These are phyloP conservation scores for zebrafish (Danio rerio) DNA, from an alignment of 2,113 vertebrate species.

Conservation along the genomic window DNA sequence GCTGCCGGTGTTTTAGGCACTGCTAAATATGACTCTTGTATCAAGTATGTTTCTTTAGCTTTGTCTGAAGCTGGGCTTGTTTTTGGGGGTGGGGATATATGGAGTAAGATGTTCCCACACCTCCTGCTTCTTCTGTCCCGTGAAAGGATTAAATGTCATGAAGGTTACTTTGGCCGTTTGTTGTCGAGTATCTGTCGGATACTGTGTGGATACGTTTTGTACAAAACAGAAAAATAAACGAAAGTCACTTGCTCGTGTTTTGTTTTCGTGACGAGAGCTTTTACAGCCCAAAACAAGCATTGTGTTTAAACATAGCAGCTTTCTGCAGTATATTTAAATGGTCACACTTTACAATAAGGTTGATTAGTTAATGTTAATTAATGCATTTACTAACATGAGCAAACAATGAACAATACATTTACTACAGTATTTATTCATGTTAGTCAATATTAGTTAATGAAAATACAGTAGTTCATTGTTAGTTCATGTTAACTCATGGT, in stretches of 20 bases:
- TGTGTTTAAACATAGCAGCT: too few relatives aligned
- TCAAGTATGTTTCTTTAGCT: slow-evolving; percentile 32
- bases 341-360: too few relatives aligned
- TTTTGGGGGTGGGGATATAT: slow-evolving; percentile 22
- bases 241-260: neutral
- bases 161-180: slow-evolving; percentile 47
- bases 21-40: slow-evolving; percentile 38
- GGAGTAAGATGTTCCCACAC: slow-evolving; percentile 30
- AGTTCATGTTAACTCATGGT: too few relatives aligned
- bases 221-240: slow-evolving; percentile 46
- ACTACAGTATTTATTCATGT: too few relatives aligned
- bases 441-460: too few relatives aligned
- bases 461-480: too few relatives aligned
- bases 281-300: neutral
- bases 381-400: too few relatives aligned
- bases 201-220: slow-evolving; percentile 56
- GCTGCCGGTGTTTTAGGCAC: slow-evolving; percentile 35
- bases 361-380: too few relatives aligned
- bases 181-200: too few relatives aligned
- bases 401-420: too few relatives aligned
- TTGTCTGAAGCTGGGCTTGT: slow-evolving; percentile 14
- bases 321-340: too few relatives aligned
- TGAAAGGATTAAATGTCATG: slow-evolving; percentile 46
- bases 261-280: neutral
- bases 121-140: slow-evolving; percentile 24